Percentiles rank a stretch among this genome's conserved stretches.
phyloP scores from a whole-genome alignment of 2,888 invertebrate genomes.

The Eilema sororculum region DNA sequence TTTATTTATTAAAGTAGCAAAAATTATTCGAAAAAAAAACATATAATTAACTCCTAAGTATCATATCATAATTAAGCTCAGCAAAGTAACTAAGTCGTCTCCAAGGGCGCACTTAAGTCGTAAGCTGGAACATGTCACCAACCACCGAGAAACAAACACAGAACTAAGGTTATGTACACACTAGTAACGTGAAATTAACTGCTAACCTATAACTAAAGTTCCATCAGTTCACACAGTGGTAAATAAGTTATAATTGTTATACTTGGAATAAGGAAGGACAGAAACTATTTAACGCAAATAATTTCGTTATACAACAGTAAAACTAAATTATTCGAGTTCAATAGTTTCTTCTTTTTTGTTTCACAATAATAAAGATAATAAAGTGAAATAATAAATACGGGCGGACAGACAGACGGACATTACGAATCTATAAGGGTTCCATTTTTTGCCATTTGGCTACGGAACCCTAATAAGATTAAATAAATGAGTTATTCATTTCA shows the following conservation, averaged over 20 bases:
- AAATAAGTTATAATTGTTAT: conserved; percentile 18
- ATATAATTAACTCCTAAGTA: background rate
- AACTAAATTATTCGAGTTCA: no score
- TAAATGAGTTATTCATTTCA: no score
- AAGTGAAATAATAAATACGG: no score
- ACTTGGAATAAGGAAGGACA: conserved; percentile 9
- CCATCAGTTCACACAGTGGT: background rate
- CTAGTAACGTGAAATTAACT: conserved; percentile 21
- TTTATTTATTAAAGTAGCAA: background rate
- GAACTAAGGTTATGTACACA: conserved; percentile 20
- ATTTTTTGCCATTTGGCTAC: no score
- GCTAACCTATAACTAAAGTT: conserved; percentile 19
- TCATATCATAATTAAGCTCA: conserved; percentile 13
- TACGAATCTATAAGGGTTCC: no score
- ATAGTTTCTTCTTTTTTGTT: background rate
- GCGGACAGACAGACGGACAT: no score
- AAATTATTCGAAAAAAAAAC: background rate
- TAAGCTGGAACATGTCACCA: conserved; percentile 20
- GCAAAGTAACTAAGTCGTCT: conserved; percentile 17
- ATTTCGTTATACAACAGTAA: no score
- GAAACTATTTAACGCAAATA: no score
- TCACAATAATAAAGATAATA: no score
- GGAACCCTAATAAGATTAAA: no score
- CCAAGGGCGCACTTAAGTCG: conserved; percentile 2
- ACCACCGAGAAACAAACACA: conserved; percentile 23